Evolutionary conservation across 2,797 vertebrate genomes (phyloP).

Genomic region (Microchirus variegatus): DNA sequence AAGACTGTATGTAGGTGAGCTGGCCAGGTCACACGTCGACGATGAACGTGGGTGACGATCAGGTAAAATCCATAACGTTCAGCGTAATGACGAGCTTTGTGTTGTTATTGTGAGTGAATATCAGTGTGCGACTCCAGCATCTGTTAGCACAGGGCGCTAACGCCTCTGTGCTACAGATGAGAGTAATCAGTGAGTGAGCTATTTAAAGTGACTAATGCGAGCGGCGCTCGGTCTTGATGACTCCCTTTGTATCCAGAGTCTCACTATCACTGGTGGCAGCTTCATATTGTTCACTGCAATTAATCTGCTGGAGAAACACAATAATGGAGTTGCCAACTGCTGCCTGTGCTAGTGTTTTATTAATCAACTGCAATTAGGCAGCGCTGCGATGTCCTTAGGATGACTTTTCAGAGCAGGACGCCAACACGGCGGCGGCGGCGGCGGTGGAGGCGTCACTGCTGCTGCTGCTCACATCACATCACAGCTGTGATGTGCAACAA

Average conservation of each 20-base stretch:
- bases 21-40: too few species aligned
- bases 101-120: not conserved
- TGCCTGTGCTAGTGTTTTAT: slow-evolving; percentile 72
- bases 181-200: slow-evolving; percentile 58
- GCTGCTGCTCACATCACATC: slow-evolving; percentile 20
- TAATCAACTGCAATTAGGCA: slow-evolving; percentile 74
- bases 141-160: slow-evolving; percentile 1
- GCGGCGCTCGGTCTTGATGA: slow-evolving; percentile 46
- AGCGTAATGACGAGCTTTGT: too few species aligned
- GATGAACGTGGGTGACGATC: too few species aligned
- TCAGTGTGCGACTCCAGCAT: slow-evolving; percentile 17
- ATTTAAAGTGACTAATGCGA: slow-evolving; percentile 68
- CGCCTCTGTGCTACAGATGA: slow-evolving; percentile 11
- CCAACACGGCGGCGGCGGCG: slow-evolving; percentile 17
- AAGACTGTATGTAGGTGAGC: too few species aligned
- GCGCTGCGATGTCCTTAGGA: slow-evolving; percentile 64
- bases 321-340: slow-evolving; percentile 73
- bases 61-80: too few species aligned
- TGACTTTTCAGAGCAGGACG: slow-evolving; percentile 54
- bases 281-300: slow-evolving; percentile 68
- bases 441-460: slow-evolving; percentile 1
- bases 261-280: slow-evolving; percentile 60
- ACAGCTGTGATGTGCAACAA: slow-evolving; percentile 56
- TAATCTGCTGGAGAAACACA: slow-evolving; percentile 73
- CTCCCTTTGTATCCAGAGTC: slow-evolving; percentile 63